Base-by-base conservation (phyloP, 53 echinoderm and acorn worm genomes). In the Paracentrotus lividus region DNA sequence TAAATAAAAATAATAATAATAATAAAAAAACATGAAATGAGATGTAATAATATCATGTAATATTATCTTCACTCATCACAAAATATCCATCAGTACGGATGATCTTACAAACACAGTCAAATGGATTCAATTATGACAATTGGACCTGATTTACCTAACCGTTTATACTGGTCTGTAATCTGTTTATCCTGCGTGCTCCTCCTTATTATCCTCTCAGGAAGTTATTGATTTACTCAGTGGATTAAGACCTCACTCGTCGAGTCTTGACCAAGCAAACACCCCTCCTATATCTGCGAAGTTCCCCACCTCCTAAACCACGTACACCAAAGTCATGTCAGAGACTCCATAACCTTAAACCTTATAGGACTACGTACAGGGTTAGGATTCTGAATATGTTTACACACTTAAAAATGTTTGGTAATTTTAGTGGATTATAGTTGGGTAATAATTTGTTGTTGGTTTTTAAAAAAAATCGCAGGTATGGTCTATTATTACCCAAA, bases 181-280 rank as follows among this genome's bases (percentile, higher is more conserved):
- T 90, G 90, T 90, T 90, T 90, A 72, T 90, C 90, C 90, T 72
- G 90, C 68, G 72, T 90, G 75, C 69, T 51, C 75, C 69, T 49
- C 90, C 49, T 52, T 90, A 90, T 90, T 53, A 69, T 90, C 90
- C 33, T 42, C 43, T 90, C 72, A 90, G 90, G 90, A 90, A 90
- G 90, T 90, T 53, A 90, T 90, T 90, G 69, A 90, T 69, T 90
- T 68, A 72, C 90, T 52, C 72, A 49, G 38, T 29, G 90, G 75
- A 90, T 90, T 90, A 90, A 90, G 90, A 47, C 51, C 68, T 90
- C 90, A 69, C 68, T 90, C 72, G 53, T 47, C 69, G 53, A 52
- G 72, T 49, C 47, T 61, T 89, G 89, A 89, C 89, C 89, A 86
- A 86, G 56, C 86, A 86, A 86, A 53, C 86, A 81, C 81, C 44